Conservation (phyloP, 2,113 vertebrate genomes). For the Illadopsis cleaveri region DNA sequence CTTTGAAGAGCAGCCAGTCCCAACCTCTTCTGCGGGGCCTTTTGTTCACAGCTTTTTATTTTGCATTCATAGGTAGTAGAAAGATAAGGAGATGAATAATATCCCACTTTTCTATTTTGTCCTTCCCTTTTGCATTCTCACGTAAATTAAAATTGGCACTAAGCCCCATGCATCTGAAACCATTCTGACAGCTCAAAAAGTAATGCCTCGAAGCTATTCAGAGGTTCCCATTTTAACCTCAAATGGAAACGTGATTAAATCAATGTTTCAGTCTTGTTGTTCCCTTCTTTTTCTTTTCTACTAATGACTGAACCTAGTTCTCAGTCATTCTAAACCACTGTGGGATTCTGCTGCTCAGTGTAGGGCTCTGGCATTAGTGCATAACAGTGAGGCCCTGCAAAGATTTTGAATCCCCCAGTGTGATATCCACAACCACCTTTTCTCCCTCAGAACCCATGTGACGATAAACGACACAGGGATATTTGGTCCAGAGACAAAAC, state of each 20-base stretch:
- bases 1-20: slow-evolving; percentile 14
- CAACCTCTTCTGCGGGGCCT: slow-evolving; percentile 4
- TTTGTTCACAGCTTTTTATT: slow-evolving; percentile 47
- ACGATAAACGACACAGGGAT: slow-evolving; percentile 81
- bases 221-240: slow-evolving; percentile 15
- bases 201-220: slow-evolving; percentile 29
- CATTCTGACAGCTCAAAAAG: slow-evolving; percentile 50
- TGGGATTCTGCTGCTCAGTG: not conserved
- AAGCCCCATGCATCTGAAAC: not conserved
- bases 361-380: not conserved
- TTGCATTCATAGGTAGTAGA: slow-evolving; percentile 43
- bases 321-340: not conserved
- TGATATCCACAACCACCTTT: not conserved
- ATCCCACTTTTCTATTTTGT: slow-evolving; percentile 7
- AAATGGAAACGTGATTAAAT: slow-evolving; percentile 23
- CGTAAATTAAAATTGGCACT: slow-evolving; percentile 61
- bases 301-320: not conserved
- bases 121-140: slow-evolving; percentile 24
- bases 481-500: slow-evolving; percentile 85
- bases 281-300: not conserved
- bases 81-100: slow-evolving; percentile 51
- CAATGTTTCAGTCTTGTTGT: not conserved
- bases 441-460: slow-evolving; percentile 77
- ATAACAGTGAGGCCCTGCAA: not conserved
- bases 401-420: too few relatives aligned